These are phyloP conservation scores for Crenuchus spilurus DNA, from an alignment of 2,797 vertebrate species.

Conservation along the genomic window DNA sequence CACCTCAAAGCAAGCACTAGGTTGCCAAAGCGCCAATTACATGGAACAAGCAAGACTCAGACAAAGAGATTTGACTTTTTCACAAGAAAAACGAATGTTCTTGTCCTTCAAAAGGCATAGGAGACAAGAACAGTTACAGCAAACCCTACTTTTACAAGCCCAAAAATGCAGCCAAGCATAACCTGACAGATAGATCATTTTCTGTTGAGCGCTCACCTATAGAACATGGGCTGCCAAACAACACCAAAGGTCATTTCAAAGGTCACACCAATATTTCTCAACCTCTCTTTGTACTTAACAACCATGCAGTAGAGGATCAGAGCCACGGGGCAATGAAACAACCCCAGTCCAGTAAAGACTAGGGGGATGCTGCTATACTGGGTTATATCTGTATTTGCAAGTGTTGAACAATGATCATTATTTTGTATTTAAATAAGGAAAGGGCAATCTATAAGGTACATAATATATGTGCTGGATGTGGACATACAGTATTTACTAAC, in stretches of 20 bases:
- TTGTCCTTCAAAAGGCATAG: conserved; percentile 20
- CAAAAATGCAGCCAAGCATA: not conserved
- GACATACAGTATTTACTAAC: too few relatives aligned
- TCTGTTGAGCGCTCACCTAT: not conserved
- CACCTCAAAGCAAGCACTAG: conserved; percentile 57
- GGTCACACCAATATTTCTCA: not conserved
- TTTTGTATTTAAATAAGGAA: too few relatives aligned
- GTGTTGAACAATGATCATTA: too few relatives aligned
- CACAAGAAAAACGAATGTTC: conserved; percentile 4
- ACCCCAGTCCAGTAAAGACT: too few relatives aligned
- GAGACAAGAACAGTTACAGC: not conserved
- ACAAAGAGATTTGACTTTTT: conserved; percentile 43
- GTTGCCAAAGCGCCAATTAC: conserved; percentile 66
- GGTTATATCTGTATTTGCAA: too few relatives aligned
- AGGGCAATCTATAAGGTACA: too few relatives aligned
- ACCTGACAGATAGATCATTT: not conserved
- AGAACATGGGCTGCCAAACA: not conserved
- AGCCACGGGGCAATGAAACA: too few relatives aligned
- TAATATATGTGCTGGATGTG: too few relatives aligned
- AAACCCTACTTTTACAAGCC: conserved; percentile 23
- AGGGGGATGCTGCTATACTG: too few relatives aligned
- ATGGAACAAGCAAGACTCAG: conserved; percentile 25
- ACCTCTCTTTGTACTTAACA: not conserved
- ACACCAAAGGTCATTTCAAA: not conserved
- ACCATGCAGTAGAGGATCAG: too few relatives aligned